Evolutionary conservation across 2,888 invertebrate species (phyloP), one percentile per base, ranked within the genome.

Genomic region (Timandra comae): DNA sequence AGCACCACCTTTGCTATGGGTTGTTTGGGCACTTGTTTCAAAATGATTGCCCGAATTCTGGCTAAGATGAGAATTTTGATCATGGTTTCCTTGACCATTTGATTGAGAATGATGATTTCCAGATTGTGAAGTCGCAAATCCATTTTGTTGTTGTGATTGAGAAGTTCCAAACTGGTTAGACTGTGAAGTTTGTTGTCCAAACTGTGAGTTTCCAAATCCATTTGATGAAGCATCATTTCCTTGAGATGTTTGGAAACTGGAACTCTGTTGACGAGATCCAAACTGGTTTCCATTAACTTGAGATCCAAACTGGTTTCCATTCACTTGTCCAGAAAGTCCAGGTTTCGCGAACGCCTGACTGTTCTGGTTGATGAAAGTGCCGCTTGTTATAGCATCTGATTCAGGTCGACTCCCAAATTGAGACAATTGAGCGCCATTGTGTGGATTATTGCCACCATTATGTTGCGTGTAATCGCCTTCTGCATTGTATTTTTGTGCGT

Each of bases 401-500:
- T 43, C 66, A 49, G 63, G 61, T 55, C 53, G 57, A 36, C 58
- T 63, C 29, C 59, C 66, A 54, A 67, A 63, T 49, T 52, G 60
- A 56, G 58, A 57, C 40, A 62, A 58, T 60, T 60, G 67, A 49
- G 51, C 59, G 30, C 47, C 50, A 59, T 75, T 73, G 63, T 69
- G 62, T 53, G 57, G 60, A 27, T 50, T 60, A 44, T 46, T 57
- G 43, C 61, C 65, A 48, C 54, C 63, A 54, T 49, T 43, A 41
- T 46, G 43, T 30, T 69, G 67, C 45, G 68, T 56, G 60, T 77
- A 71, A 69, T 77, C 74, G 47, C 65, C 60, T 47, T 58, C 77
- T 25, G 62, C 57, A 74, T 84, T 82, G 70, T 84, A 76, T 51
- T 76, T 81, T 52, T 72, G 65, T 43, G 77, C 68, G 43, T 80